Conservation (phyloP, 1,140 invertebrate genomes). For the Calephelis virginiensis region DNA sequence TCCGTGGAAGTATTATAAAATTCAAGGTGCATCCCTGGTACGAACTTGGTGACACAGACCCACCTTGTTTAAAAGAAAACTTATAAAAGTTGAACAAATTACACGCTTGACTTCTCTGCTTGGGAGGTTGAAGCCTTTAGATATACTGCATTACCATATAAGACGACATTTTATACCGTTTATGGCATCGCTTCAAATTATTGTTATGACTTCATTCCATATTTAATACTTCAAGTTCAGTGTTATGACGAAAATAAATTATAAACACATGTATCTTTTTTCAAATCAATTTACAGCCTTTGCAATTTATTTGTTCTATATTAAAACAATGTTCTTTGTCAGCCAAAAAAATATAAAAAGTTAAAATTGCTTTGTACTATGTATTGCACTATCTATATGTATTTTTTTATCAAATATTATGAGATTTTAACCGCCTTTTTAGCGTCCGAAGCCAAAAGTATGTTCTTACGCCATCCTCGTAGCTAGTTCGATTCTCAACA, state of each 20-base stretch:
- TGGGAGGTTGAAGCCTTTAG: constrained; percentile 17
- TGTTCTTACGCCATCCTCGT: too few species aligned
- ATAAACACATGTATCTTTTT: background rate
- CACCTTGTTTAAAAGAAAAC: constrained; percentile 15
- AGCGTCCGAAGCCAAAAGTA: too few species aligned
- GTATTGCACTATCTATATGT: too few species aligned
- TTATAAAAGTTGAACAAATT: constrained; percentile 9
- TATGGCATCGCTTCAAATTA: constrained; percentile 1
- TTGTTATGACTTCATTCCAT: constrained; percentile 2
- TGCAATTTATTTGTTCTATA: too few species aligned
- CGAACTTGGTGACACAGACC: constrained; percentile 12
- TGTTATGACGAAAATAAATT: background rate
- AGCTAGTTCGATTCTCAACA: too few species aligned
- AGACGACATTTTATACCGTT: background rate
- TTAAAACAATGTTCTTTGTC: too few species aligned
- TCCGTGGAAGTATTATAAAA: background rate
- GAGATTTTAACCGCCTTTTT: too few species aligned
- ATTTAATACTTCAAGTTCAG: constrained; percentile 3
- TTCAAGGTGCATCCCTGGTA: constrained; percentile 12
- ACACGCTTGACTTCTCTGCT: constrained; percentile 9
- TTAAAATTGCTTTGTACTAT: too few species aligned
- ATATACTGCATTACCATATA: constrained; percentile 1
- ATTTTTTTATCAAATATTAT: too few species aligned
- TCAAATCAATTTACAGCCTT: too few species aligned
- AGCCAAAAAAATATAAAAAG: too few species aligned